Conservation (phyloP, 2,113 vertebrate species). For the Mesocricetus auratus region DNA sequence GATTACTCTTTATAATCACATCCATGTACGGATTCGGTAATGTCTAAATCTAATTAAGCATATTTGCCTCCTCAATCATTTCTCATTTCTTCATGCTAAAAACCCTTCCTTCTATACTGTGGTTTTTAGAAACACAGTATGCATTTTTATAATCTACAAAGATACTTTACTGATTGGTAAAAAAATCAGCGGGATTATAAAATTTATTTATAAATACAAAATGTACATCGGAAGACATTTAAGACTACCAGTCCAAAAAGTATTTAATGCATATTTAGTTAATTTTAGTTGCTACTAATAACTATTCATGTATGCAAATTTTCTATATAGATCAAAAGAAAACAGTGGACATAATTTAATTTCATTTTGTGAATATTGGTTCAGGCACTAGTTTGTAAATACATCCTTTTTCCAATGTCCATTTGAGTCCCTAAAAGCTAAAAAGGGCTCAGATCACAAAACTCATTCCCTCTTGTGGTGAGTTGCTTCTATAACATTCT, state of each 20-base stretch:
- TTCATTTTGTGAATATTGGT: background rate
- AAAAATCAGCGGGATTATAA: background rate
- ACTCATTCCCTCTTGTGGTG: background rate
- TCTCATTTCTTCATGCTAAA: background rate
- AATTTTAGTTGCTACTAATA: background rate
- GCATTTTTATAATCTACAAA: background rate
- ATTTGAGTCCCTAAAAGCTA: background rate
- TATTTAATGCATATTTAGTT: background rate
- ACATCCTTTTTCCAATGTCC: background rate
- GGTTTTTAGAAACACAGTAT: background rate
- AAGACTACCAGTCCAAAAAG: slow-evolving; percentile 1
- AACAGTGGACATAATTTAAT: background rate
- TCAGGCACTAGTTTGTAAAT: background rate
- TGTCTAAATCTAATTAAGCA: background rate
- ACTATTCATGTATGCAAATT: background rate
- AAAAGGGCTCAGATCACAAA: background rate
- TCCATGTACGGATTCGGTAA: background rate
- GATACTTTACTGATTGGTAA: background rate
- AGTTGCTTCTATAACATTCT: background rate
- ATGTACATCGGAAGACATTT: slow-evolving; percentile 20
- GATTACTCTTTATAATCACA: background rate
- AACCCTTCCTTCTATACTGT: background rate
- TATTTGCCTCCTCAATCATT: background rate
- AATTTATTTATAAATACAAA: background rate
- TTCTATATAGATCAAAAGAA: background rate